Evolutionary conservation across 30 jellyfish, hydroid and myxozoan genomes (phyloP).

Genomic region (Haliclystus octoradiatus): DNA sequence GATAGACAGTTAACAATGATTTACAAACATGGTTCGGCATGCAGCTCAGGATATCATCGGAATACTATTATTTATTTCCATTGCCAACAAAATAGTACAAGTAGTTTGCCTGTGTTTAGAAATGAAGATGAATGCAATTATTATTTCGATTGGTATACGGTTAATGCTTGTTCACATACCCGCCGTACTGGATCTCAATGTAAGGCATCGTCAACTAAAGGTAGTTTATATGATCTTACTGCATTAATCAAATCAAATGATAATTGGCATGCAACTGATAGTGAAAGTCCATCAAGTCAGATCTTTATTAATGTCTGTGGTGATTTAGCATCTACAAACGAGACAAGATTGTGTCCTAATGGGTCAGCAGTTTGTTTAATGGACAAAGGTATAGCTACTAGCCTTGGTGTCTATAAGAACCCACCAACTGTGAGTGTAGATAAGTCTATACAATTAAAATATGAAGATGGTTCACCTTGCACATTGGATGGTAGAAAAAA

Average conservation of each 20-base stretch:
- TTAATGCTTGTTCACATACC: slow-evolving; percentile 40
- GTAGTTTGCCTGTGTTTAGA: slow-evolving; percentile 45
- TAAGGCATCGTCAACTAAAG: slow-evolving; percentile 8
- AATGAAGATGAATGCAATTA: slow-evolving; percentile 53
- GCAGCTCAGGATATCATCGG: slow-evolving; percentile 41
- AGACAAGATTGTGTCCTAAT: slow-evolving; percentile 31
- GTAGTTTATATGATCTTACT: slow-evolving; percentile 44
- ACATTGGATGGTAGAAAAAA: not conserved
- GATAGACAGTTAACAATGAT: slow-evolving; percentile 28
- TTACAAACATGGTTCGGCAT: slow-evolving; percentile 41
- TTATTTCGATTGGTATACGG: slow-evolving; percentile 62
- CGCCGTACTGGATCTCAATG: slow-evolving; percentile 32
- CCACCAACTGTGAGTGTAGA: slow-evolving; percentile 9
- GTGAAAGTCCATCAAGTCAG: slow-evolving; percentile 3
- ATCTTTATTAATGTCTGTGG: slow-evolving; percentile 55
- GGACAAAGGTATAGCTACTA: slow-evolving; percentile 4
- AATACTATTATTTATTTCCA: slow-evolving; percentile 30
- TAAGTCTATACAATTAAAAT: slow-evolving; percentile 26
- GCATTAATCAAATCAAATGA: slow-evolving; percentile 21
- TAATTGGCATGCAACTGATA: slow-evolving; percentile 34
- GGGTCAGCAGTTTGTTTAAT: slow-evolving; percentile 47
- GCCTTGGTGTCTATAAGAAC: slow-evolving; percentile 42
- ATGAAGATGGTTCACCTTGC: slow-evolving; percentile 44
- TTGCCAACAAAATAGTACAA: slow-evolving; percentile 18
- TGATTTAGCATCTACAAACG: slow-evolving; percentile 2